A percentile compares a stretch with the other conserved stretches of the same genome.
Conservation (phyloP, 2,888 invertebrate species). For the Synanthedon vespiformis region DNA sequence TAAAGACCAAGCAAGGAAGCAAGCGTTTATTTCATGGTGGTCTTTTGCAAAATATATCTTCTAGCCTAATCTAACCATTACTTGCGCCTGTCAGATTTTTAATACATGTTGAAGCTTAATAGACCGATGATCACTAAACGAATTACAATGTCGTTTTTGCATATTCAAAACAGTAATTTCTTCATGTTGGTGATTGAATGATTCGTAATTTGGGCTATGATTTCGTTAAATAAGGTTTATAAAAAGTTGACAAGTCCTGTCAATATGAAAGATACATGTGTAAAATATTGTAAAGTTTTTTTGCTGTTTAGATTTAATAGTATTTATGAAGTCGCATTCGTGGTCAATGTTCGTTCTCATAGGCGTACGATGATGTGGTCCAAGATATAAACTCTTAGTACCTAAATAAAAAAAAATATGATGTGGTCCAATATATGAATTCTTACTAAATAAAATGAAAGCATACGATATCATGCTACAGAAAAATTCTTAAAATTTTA, state of each 20-base stretch:
- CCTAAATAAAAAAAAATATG: slow-evolving; percentile 1
- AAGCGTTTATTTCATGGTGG: no score
- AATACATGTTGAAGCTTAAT: no score
- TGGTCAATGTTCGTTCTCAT: slow-evolving; percentile 40
- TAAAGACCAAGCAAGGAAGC: no score
- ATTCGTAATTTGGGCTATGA: not conserved
- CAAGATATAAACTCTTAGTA: slow-evolving; percentile 1
- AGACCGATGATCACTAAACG: no score
- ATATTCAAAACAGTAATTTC: not conserved
- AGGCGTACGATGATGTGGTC: slow-evolving; percentile 12
- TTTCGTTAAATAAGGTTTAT: slow-evolving; percentile 6
- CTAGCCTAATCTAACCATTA: no score
- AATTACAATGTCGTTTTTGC: no score
- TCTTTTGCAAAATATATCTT: no score
- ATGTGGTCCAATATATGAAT: slow-evolving; percentile 5
- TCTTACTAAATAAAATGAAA: not conserved
- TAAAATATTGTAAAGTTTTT: slow-evolving; percentile 19
- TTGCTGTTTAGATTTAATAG: slow-evolving; percentile 22
- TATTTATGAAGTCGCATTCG: slow-evolving; percentile 38
- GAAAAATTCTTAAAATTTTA: no score
- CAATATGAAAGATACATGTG: slow-evolving; percentile 15
- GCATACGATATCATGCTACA: no score
- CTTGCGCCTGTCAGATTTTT: no score
- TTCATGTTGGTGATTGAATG: not conserved
- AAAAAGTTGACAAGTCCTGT: slow-evolving; percentile 20